Percentiles rank a stretch among this genome's conserved stretches.
These are phyloP conservation scores for Mastacembelus armatus DNA, from an alignment of 2,797 vertebrate species.

Conservation along the genomic window DNA sequence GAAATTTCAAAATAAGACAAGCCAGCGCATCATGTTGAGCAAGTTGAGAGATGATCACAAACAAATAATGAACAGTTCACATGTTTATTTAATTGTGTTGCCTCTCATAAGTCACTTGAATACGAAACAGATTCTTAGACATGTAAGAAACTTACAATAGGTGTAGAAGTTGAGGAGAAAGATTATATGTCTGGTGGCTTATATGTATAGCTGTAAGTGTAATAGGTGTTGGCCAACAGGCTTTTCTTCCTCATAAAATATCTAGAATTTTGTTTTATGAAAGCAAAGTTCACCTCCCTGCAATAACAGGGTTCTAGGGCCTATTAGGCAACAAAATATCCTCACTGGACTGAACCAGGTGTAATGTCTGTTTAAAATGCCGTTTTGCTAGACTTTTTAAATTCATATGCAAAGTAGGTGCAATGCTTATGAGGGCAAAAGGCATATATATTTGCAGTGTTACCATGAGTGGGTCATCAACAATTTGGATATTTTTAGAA, in stretches of 20 bases:
- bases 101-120: neutral
- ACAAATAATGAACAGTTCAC: neutral
- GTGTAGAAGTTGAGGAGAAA: neutral
- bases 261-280: conserved; percentile 38
- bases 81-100: conserved; percentile 19
- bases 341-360: too few species aligned
- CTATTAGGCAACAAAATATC: neutral
- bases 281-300: conserved; percentile 43
- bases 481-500: neutral
- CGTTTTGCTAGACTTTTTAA: too few species aligned
- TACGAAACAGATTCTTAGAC: neutral
- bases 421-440: too few species aligned
- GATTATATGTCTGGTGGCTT: neutral
- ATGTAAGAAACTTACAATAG: neutral
- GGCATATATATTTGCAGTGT: too few species aligned
- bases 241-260: conserved; percentile 17
- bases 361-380: too few species aligned
- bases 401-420: too few species aligned
- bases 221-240: neutral
- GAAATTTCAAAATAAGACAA: conserved; percentile 20
- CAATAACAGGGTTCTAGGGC: neutral
- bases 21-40: too few species aligned
- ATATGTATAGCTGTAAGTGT: neutral
- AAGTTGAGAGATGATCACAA: conserved; percentile 9
- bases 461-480: too few species aligned